Conservation (phyloP, 2,888 invertebrate species). For the Coelopa pilipes region DNA sequence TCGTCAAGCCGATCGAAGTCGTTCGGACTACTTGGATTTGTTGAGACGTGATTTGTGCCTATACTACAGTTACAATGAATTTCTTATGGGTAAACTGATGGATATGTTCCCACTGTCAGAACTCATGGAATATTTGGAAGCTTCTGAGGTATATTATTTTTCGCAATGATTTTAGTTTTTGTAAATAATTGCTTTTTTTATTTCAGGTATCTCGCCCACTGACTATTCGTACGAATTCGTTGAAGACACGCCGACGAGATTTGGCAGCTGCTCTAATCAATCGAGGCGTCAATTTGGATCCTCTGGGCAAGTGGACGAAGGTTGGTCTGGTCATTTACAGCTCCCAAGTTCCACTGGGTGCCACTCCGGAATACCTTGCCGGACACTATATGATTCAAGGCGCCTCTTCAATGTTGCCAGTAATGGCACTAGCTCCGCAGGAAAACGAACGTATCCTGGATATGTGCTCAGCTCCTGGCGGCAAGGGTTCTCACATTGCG, state of each 20-base stretch:
- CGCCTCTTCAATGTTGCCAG: slow-evolving; percentile 95
- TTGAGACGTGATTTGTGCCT: slow-evolving; percentile 86
- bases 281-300: slow-evolving; percentile 97
- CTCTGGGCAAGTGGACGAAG: slow-evolving; percentile 98
- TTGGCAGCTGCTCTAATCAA: slow-evolving; percentile 94
- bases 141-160: slow-evolving; percentile 79
- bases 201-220: slow-evolving; percentile 80
- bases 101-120: slow-evolving; percentile 88
- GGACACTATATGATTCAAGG: slow-evolving; percentile 98
- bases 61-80: slow-evolving; percentile 97
- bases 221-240: slow-evolving; percentile 94
- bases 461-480: slow-evolving; percentile 98
- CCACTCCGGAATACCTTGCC: slow-evolving; percentile 98
- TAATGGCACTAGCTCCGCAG: slow-evolving; percentile 97
- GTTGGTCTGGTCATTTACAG: slow-evolving; percentile 96
- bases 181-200: neutral
- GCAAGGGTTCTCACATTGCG: slow-evolving; percentile 98
- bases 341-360: slow-evolving; percentile 95
- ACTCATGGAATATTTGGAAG: slow-evolving; percentile 93
- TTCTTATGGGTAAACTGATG: slow-evolving; percentile 91
- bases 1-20: slow-evolving; percentile 75
- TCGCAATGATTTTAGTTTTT: neutral
- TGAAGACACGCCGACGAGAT: slow-evolving; percentile 92
- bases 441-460: slow-evolving; percentile 95
- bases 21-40: slow-evolving; percentile 84